Evolutionary conservation across 2,888 invertebrate species (phyloP).

Genomic region (Parnassius glacialis): DNA sequence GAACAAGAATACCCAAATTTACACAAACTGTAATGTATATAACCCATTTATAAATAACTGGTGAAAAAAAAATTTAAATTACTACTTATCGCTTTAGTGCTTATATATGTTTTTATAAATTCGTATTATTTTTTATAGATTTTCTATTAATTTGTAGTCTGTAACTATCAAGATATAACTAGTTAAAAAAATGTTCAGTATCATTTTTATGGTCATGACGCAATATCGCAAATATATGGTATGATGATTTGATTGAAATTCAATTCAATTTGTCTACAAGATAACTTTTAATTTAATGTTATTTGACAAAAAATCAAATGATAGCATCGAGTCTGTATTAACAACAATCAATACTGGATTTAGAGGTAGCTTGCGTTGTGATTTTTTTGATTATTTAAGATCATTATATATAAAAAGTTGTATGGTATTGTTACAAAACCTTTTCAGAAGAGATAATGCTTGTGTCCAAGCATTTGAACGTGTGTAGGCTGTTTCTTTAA

Average conservation of each 20-base stretch:
- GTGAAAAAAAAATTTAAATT: constrained; percentile 9
- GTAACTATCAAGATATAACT: constrained; percentile 14
- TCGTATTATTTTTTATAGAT: constrained; percentile 18
- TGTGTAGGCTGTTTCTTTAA: not conserved
- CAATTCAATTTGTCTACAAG: too few relatives aligned
- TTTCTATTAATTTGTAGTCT: not conserved
- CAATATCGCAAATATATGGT: constrained; percentile 15
- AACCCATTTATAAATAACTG: constrained; percentile 9
- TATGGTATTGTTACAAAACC: not conserved
- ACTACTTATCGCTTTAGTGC: constrained; percentile 8
- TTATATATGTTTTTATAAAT: constrained; percentile 17
- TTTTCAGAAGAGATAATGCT: not conserved
- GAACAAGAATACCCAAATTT: not conserved
- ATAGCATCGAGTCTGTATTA: not conserved
- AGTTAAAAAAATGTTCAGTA: constrained; percentile 10
- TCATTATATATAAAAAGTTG: not conserved
- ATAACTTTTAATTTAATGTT: not conserved
- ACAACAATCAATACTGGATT: constrained; percentile 5
- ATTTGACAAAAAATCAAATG: not conserved
- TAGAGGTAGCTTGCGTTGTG: constrained; percentile 12
- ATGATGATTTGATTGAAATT: not conserved
- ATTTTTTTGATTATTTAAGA: not conserved
- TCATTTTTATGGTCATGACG: constrained; percentile 16
- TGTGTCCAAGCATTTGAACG: too few relatives aligned
- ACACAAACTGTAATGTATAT: not conserved